A percentile compares a stretch with the other conserved stretches of the same genome.
Evolutionary conservation across 2,113 vertebrate species (phyloP).

Genomic region (Mellivora capensis): DNA sequence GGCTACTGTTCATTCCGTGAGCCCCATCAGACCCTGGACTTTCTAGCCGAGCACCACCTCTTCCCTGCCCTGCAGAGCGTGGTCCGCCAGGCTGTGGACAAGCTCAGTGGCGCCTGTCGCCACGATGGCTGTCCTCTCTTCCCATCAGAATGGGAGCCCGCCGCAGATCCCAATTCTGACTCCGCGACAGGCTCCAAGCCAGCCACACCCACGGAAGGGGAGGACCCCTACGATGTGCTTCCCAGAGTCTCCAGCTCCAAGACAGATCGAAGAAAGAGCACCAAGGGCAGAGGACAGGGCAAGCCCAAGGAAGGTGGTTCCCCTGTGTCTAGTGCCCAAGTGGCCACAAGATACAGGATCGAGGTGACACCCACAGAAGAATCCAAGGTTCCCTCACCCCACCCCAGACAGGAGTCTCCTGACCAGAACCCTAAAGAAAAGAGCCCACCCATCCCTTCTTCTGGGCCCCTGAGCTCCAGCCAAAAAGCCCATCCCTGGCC

Average conservation of each 20-base stretch:
- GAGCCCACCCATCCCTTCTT: not conserved
- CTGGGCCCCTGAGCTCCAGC: not conserved
- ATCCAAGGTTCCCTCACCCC: not conserved
- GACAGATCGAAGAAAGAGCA: not conserved
- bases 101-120: slow-evolving; percentile 36
- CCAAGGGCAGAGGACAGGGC: not conserved
- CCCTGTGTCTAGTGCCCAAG: not conserved
- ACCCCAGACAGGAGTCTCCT: not conserved
- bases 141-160: not conserved
- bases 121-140: slow-evolving; percentile 52
- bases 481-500: not conserved
- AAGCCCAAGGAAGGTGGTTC: not conserved
- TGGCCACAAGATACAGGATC: slow-evolving; percentile 1
- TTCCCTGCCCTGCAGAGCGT: slow-evolving; percentile 59
- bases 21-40: slow-evolving; percentile 58
- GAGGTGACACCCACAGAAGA: slow-evolving; percentile 37
- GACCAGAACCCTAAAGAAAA: not conserved
- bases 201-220: accelerated
- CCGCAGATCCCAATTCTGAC: not conserved
- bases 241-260: not conserved
- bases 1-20: not conserved
- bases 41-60: slow-evolving; percentile 62
- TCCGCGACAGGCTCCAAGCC: not conserved
- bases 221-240: not conserved
- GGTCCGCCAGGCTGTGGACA: slow-evolving; percentile 60